These are phyloP conservation scores for Emydoidea blandingii DNA, from an alignment of 2,797 vertebrate genomes.

Conservation along the genomic window DNA sequence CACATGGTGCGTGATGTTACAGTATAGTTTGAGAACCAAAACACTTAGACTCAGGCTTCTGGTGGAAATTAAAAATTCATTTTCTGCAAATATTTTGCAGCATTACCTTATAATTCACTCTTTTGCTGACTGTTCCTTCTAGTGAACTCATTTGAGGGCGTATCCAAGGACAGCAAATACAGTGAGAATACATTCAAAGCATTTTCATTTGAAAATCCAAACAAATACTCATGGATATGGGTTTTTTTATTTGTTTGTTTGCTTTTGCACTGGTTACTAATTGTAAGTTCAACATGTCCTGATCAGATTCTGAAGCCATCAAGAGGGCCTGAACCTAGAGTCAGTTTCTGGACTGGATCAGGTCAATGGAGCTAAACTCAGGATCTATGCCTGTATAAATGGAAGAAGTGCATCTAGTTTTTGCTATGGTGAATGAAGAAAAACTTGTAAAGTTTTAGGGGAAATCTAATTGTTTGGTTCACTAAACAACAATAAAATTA, in stretches of 20 bases:
- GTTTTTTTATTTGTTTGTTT: neutral
- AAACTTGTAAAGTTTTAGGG: neutral
- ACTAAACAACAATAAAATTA: neutral
- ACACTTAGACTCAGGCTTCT: fast-evolving
- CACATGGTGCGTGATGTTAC: neutral
- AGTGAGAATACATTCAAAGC: neutral
- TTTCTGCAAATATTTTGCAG: neutral
- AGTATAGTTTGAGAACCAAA: neutral
- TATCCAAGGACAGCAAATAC: neutral
- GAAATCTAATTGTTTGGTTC: neutral
- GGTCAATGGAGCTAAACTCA: neutral
- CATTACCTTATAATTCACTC: neutral
- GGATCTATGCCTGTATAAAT: neutral
- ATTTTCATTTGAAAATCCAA: neutral
- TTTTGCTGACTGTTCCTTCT: neutral
- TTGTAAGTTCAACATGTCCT: neutral
- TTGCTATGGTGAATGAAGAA: neutral
- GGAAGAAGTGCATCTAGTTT: neutral
- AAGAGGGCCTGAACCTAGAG: neutral
- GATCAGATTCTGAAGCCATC: neutral
- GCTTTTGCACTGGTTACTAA: neutral
- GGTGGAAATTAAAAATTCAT: neutral
- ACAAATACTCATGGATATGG: neutral
- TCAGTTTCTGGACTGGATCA: neutral
- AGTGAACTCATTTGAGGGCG: neutral